Conservation (phyloP, 2,888 invertebrate genomes). For the Chalcis sispes region DNA sequence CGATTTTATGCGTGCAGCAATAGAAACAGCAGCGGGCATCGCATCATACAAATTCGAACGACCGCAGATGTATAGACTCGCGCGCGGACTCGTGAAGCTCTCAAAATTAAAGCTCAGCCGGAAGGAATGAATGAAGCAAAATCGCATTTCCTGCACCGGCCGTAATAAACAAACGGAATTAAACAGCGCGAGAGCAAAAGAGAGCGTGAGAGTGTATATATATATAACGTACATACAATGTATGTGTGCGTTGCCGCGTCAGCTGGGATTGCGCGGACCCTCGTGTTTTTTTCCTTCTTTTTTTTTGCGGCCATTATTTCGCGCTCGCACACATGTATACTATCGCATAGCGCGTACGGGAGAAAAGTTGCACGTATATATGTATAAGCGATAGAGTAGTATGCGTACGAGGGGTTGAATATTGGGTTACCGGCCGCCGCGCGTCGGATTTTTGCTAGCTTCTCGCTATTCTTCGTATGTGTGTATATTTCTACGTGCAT, state of each 20-base stretch:
- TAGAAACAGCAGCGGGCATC: conserved; percentile 1
- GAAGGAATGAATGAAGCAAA: conserved; percentile 62
- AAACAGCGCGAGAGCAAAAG: conserved; percentile 38
- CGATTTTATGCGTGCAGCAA: not conserved
- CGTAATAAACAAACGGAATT: conserved; percentile 71
- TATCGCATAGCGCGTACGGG: conserved; percentile 27
- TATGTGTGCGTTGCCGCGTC: conserved; percentile 34
- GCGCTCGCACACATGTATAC: conserved; percentile 57
- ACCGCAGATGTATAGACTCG: no score
- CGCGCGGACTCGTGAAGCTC: conserved; percentile 48
- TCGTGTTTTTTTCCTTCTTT: conserved; percentile 7
- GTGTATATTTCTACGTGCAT: conserved; percentile 12
- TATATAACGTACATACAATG: not conserved
- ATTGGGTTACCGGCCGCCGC: conserved; percentile 63
- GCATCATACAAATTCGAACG: conserved; percentile 27
- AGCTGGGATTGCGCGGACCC: conserved; percentile 63
- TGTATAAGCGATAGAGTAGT: not conserved
- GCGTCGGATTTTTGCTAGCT: conserved; percentile 41
- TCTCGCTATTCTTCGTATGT: conserved; percentile 35
- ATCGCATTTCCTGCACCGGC: conserved; percentile 64
- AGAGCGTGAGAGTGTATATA: not conserved
- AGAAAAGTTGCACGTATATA: conserved; percentile 1
- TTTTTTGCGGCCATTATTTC: conserved; percentile 58
- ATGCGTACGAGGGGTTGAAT: conserved; percentile 60
- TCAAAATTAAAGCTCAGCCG: conserved; percentile 51